phyloP scores from a whole-genome alignment of 1,140 invertebrate genomes.

The Drosophila santomea region DNA sequence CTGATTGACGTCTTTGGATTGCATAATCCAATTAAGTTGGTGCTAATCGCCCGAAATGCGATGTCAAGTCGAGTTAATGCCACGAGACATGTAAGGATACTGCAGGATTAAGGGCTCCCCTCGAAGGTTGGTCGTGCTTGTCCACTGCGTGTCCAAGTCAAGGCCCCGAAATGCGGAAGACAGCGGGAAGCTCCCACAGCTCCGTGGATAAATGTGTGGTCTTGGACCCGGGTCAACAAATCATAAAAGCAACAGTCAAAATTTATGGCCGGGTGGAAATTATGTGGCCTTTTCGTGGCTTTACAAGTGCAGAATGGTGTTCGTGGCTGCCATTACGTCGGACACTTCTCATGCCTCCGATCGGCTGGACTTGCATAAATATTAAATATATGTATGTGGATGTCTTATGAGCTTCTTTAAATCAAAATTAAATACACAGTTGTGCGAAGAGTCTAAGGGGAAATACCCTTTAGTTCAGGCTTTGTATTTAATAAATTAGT shows the following conservation, averaged over 20 bases:
- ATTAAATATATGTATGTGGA: conserved; percentile 5
- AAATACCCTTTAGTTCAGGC: conserved; percentile 9
- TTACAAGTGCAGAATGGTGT: conserved; percentile 23
- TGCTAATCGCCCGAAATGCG: conserved; percentile 38
- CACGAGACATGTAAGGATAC: conserved; percentile 19
- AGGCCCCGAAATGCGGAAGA: conserved; percentile 36
- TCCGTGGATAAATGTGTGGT: conserved; percentile 14
- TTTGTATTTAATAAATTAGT: neutral
- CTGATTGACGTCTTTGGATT: conserved; percentile 56
- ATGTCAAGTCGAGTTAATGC: conserved; percentile 20
- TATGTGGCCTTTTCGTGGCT: conserved; percentile 19
- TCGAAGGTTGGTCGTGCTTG: neutral
- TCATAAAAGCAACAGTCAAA: conserved; percentile 31
- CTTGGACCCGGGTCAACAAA: conserved; percentile 41
- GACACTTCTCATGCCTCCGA: conserved; percentile 32
- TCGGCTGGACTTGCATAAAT: conserved; percentile 35
- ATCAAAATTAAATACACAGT: conserved; percentile 1
- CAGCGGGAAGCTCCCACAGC: neutral
- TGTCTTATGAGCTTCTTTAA: conserved; percentile 24
- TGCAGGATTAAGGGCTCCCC: conserved; percentile 17
- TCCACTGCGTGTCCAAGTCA: neutral
- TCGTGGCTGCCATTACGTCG: conserved; percentile 31
- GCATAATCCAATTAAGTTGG: conserved; percentile 59
- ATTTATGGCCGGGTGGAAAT: conserved; percentile 40
- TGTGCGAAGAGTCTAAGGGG: neutral